Base-by-base conservation (phyloP, 1,140 invertebrate species). In the Ceratosolen solmsi region DNA sequence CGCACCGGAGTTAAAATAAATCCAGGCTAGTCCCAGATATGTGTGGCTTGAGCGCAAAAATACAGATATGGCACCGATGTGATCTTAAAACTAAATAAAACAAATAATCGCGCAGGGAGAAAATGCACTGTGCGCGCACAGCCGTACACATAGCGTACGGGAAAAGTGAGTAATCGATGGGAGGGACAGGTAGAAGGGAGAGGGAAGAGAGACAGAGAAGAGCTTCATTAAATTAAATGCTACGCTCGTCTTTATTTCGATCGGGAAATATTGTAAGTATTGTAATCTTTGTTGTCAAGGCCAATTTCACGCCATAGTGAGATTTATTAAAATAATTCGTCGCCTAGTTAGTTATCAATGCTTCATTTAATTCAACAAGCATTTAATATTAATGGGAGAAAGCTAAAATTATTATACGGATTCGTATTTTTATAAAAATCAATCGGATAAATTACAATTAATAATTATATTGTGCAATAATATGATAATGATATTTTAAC, bases 1-100 rank as follows among this genome's bases (percentile, higher is more conserved):
- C 25, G 63, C 65, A 65, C 25, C 33, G 63, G 51, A 82, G 83
- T 63, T 82, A 78, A 73, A 84, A 82, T 82, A 80, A 84, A 84
- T 84, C 83, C 81, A 49, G 30, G 46, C 56, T 72, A 82, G 65
- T 78, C 78, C 22, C 65, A 41, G 33, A 65, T 76, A 33, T 70
- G 60, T 54, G 72, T 46, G 58, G 54, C 4, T n/a, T 30, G 13
- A 46, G 46, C 65, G 33, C 13, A 80, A 63, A 79, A 80, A 63
- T 73, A 80, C 56, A 74, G 71, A 80, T 65, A 80, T 74, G 72
- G 56, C 71, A 33, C 41, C 65, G 56, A 74, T 73, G 70, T 33
- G 78, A 80, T 49, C 79, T 74, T 74, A 65, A 49, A 74, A 49
- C 70, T 73, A 74, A 80, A 80, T 65, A 74, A 74, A 80, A 80